Evolutionary conservation across 2,113 vertebrate species (phyloP).

Genomic region (Gadus macrocephalus): DNA sequence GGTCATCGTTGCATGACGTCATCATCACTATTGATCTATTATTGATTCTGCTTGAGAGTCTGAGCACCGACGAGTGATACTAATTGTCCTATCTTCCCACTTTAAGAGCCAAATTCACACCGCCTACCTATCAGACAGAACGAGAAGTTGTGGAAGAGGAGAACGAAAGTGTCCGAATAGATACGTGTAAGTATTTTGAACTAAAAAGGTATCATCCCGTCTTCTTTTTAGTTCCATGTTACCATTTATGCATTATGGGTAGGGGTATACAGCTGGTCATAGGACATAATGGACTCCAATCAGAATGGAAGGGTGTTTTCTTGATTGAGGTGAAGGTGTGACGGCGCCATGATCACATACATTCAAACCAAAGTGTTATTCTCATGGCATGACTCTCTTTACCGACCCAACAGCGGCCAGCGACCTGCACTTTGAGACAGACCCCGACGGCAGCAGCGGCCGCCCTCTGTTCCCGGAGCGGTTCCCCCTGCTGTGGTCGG

Average conservation of each 20-base stretch:
- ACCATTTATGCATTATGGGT: too few species aligned
- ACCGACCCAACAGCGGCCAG: constrained; percentile 67
- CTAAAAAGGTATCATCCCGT: too few species aligned
- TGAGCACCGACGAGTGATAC: neutral
- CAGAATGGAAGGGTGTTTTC: too few species aligned
- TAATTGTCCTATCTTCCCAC: neutral
- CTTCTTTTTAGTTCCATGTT: too few species aligned
- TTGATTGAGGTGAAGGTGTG: too few species aligned
- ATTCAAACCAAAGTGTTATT: too few species aligned
- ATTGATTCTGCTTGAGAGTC: neutral
- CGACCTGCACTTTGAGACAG: constrained; percentile 84
- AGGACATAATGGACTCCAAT: too few species aligned
- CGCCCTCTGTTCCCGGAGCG: constrained; percentile 79
- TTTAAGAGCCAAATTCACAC: constrained; percentile 80
- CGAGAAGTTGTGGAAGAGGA: constrained; percentile 70
- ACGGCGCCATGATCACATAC: too few species aligned
- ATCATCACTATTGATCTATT: too few species aligned
- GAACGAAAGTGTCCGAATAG: constrained; percentile 72
- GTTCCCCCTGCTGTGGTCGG: constrained; percentile 83
- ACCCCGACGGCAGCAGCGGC: constrained; percentile 74
- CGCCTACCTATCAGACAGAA: constrained; percentile 56
- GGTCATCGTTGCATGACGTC: too few species aligned
- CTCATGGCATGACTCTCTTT: too few species aligned
- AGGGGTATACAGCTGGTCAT: too few species aligned
- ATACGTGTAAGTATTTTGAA: constrained; percentile 74